Evolutionary conservation across 1,140 invertebrate species (phyloP).

Genomic region (Metaphire vulgaris): DNA sequence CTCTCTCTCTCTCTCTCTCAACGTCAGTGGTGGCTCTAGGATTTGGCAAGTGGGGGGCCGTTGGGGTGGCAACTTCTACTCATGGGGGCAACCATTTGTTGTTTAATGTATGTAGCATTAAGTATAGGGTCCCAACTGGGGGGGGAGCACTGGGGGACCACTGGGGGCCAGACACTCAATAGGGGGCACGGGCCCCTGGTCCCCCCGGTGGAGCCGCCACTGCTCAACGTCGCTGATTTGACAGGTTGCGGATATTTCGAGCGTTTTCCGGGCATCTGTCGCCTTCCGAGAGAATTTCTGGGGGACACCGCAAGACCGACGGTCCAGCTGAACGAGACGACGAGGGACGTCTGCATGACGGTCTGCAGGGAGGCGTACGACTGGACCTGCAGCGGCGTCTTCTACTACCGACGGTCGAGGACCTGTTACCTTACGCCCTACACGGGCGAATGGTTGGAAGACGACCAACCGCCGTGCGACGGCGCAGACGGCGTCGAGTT

Average conservation of each 20-base stretch:
- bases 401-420: constrained; percentile 1
- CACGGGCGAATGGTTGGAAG: constrained; percentile 14
- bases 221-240: no score
- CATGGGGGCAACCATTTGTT: no score
- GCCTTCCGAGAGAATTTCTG: neutral
- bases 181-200: no score
- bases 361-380: constrained; percentile 9
- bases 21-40: no score
- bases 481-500: constrained; percentile 10
- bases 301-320: neutral
- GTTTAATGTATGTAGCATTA: no score
- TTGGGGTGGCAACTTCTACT: no score
- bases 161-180: no score
- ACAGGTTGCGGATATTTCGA: neutral
- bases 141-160: no score
- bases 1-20: neutral
- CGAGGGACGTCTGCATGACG: constrained; percentile 1
- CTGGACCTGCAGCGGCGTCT: constrained; percentile 12
- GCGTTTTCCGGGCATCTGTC: neutral
- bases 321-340: neutral
- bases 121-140: no score
- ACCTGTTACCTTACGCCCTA: constrained; percentile 11
- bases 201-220: no score
- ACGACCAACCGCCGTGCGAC: constrained; percentile 1
- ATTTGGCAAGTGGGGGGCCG: no score